These are phyloP conservation scores for Pocillopora verrucosa DNA, from an alignment of 64 coral and sea anemone genomes.

Conservation along the genomic window DNA sequence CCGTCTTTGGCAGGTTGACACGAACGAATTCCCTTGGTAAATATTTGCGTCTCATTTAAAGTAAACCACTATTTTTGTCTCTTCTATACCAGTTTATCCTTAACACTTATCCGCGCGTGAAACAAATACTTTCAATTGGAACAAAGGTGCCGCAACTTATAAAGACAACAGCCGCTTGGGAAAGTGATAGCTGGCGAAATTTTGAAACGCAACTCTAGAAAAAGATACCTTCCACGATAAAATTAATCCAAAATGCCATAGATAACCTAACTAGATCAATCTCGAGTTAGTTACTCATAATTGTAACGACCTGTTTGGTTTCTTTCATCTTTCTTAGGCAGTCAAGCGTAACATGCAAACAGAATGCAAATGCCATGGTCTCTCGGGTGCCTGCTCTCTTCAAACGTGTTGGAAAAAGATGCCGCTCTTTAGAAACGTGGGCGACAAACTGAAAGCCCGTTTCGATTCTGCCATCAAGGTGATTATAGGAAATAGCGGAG, in stretches of 20 bases:
- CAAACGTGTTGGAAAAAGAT: constrained; percentile 82
- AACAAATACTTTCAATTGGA: not conserved
- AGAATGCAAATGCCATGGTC: constrained; percentile 88
- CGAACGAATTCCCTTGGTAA: not conserved
- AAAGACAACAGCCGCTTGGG: not conserved
- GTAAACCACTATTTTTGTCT: not conserved
- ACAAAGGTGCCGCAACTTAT: constrained; percentile 31
- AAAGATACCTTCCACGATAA: not conserved
- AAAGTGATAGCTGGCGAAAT: constrained; percentile 16
- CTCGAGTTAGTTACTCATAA: not conserved
- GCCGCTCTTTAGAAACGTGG: constrained; percentile 61
- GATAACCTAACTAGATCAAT: constrained; percentile 12
- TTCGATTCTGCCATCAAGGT: constrained; percentile 89
- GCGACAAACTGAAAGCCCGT: constrained; percentile 67
- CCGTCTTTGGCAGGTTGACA: constrained; percentile 18
- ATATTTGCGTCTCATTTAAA: constrained; percentile 2
- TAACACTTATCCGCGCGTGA: not conserved
- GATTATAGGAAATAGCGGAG: constrained; percentile 75
- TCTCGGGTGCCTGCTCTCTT: constrained; percentile 62
- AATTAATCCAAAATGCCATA: not conserved
- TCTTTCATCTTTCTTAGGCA: constrained; percentile 63
- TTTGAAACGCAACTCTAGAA: not conserved
- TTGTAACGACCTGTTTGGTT: not conserved
- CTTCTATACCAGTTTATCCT: not conserved
- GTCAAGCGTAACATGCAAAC: constrained; percentile 68